Percentiles rank a stretch among this genome's conserved stretches.
Conservation (phyloP, 1,140 invertebrate species). For the Drosophila arawakana region DNA sequence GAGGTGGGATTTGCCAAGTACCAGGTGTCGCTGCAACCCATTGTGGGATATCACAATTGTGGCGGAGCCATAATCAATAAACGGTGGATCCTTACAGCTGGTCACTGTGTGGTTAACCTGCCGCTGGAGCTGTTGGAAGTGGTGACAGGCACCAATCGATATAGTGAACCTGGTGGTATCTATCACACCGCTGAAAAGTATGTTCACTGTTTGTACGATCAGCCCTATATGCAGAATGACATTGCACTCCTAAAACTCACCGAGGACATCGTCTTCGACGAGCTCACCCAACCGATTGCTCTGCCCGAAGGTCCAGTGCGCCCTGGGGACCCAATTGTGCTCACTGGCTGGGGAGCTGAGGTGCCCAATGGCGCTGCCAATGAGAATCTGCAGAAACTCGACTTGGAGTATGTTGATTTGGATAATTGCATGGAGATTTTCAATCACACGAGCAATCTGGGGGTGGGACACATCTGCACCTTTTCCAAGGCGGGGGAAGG, state of each 20-base stretch:
- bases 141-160: slow-evolving; percentile 60
- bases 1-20: slow-evolving; percentile 81
- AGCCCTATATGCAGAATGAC: slow-evolving; percentile 84
- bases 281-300: slow-evolving; percentile 84
- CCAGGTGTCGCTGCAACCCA: slow-evolving; percentile 78
- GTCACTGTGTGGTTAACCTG: slow-evolving; percentile 74
- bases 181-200: slow-evolving; percentile 50
- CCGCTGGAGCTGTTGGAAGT: slow-evolving; percentile 35
- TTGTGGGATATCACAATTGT: slow-evolving; percentile 70
- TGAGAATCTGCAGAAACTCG: slow-evolving; percentile 62
- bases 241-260: slow-evolving; percentile 85
- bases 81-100: slow-evolving; percentile 83
- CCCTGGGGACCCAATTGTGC: slow-evolving; percentile 62
- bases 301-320: slow-evolving; percentile 30
- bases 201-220: slow-evolving; percentile 69
- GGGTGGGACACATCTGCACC: slow-evolving; percentile 86
- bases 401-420: slow-evolving; percentile 49
- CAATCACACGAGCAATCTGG: slow-evolving; percentile 56
- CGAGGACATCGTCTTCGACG: slow-evolving; percentile 79
- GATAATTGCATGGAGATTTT: slow-evolving; percentile 60
- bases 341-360: slow-evolving; percentile 86
- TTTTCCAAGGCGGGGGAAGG: slow-evolving; percentile 86
- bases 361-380: slow-evolving; percentile 30
- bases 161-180: slow-evolving; percentile 44
- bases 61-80: slow-evolving; percentile 84